A percentile compares a stretch with the other conserved stretches of the same genome.
Conservation (phyloP, 2,113 vertebrate species). For the Embiotoca jacksoni region DNA sequence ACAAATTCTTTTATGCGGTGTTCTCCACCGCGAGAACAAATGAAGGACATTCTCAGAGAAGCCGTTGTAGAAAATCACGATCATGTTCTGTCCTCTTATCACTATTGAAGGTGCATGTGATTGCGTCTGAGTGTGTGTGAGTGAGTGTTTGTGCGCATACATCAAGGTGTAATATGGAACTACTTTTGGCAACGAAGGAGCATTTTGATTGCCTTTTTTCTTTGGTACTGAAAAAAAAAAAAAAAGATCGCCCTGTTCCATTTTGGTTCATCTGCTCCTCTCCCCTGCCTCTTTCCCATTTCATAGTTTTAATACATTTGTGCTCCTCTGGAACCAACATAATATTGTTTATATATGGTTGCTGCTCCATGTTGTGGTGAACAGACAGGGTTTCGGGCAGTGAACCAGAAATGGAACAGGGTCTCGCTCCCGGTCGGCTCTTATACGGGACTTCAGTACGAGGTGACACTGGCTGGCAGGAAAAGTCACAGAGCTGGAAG, state of each 20-base stretch:
- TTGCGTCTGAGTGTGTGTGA: conserved; percentile 68
- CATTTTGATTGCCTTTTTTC: conserved; percentile 74
- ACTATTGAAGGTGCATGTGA: conserved; percentile 76
- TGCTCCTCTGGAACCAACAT: conserved; percentile 62
- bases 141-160: conserved; percentile 72
- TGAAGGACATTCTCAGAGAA: conserved; percentile 84
- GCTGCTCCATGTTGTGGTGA: conserved; percentile 73
- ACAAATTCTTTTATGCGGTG: conserved; percentile 62
- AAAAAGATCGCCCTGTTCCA: conserved; percentile 64
- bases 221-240: conserved; percentile 78
- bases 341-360: conserved; percentile 64
- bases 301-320: conserved; percentile 48
- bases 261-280: conserved; percentile 65
- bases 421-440: conserved; percentile 71
- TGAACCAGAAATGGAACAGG: conserved; percentile 74
- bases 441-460: conserved; percentile 61
- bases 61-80: conserved; percentile 77
- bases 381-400: conserved; percentile 57
- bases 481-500: conserved; percentile 62
- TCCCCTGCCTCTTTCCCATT: conserved; percentile 52
- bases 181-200: conserved; percentile 75
- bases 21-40: conserved; percentile 73
- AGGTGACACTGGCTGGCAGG: conserved; percentile 71
- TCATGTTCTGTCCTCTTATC: conserved; percentile 74
- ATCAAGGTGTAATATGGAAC: conserved; percentile 79